phyloP scores from a whole-genome alignment of 2,888 invertebrate genomes.

The Rhagonycha fulva region DNA sequence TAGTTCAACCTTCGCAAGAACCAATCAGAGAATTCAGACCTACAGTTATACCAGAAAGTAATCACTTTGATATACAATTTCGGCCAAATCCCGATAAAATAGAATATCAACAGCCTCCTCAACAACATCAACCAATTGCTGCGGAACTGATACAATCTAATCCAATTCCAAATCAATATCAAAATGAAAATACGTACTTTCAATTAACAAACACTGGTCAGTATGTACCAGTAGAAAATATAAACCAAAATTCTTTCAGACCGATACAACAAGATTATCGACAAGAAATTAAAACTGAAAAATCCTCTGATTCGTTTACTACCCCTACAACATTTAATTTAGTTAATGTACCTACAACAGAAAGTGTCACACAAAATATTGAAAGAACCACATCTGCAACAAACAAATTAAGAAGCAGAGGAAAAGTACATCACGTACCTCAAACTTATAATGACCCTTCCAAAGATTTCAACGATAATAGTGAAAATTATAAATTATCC shows the following conservation, averaged over 20 bases:
- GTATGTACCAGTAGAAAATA: conserved; percentile 7
- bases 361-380: background rate
- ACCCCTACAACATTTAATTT: background rate
- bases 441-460: conserved; percentile 9
- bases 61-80: background rate
- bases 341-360: background rate
- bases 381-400: background rate
- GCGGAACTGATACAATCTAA: background rate
- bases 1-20: background rate
- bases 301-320: background rate
- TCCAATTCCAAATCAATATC: background rate
- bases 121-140: conserved; percentile 45
- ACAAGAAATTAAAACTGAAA: background rate
- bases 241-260: conserved; percentile 7
- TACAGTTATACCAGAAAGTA: background rate
- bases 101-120: conserved; percentile 38
- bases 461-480: conserved; percentile 3
- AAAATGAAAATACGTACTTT: background rate
- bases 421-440: conserved; percentile 9
- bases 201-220: background rate
- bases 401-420: conserved; percentile 10
- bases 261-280: conserved; percentile 5
- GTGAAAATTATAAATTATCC: conserved; percentile 56
- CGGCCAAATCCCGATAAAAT: background rate
- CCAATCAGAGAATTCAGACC: background rate